Evolutionary conservation across 2,797 vertebrate genomes (phyloP).

Genomic region (Coregonus suidteri): DNA sequence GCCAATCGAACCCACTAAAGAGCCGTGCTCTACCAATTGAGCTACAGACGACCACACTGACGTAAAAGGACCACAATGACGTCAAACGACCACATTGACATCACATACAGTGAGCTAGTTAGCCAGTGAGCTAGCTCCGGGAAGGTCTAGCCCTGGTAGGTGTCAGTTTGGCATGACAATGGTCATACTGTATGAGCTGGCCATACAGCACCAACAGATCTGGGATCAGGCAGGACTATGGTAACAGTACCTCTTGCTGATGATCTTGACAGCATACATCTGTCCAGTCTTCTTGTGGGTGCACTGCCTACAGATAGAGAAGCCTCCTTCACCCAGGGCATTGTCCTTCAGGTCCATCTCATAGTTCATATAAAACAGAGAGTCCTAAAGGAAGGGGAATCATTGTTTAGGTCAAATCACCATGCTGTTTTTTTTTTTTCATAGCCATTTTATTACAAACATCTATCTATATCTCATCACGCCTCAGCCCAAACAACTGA

Average conservation of each 20-base stretch:
- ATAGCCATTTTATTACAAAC: not conserved
- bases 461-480: no score
- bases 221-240: not conserved
- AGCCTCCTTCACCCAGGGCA: constrained; percentile 94
- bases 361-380: constrained; percentile 93
- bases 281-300: constrained; percentile 93
- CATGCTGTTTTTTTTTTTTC: not conserved
- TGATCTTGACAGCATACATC: constrained; percentile 95
- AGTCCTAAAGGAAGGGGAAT: constrained; percentile 79
- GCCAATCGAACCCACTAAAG: no score
- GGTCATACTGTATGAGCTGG: not conserved
- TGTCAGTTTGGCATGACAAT: not conserved
- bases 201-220: no score
- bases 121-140: no score
- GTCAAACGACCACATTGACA: no score
- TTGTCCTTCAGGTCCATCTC: constrained; percentile 94
- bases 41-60: no score
- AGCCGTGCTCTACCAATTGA: no score
- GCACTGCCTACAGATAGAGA: constrained; percentile 97
- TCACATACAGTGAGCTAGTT: no score
- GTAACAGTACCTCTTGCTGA: constrained; percentile 91
- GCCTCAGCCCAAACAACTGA: no score
- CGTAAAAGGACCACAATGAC: no score
- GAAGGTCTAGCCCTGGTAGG: not conserved
- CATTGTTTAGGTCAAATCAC: not conserved